These are phyloP conservation scores for Arrhamphus sclerolepis DNA, from an alignment of 2,797 vertebrate genomes.

Conservation along the genomic window DNA sequence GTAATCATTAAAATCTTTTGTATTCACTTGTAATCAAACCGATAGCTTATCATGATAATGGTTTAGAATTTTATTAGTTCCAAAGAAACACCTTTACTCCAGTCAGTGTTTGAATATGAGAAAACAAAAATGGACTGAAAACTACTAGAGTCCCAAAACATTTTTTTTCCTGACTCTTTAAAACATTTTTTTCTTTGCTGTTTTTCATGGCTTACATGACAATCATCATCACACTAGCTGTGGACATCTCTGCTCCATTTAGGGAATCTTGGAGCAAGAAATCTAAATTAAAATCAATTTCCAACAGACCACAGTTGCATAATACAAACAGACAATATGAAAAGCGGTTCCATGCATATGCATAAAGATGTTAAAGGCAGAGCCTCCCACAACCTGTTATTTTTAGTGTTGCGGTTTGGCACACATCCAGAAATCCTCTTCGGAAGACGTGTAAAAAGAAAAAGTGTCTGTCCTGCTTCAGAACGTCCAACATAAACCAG, in stretches of 20 bases:
- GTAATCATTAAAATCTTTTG: background rate
- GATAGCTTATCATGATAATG: background rate
- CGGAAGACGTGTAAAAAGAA: constrained; percentile 7
- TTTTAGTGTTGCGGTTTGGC: constrained; percentile 28
- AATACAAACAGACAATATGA: background rate
- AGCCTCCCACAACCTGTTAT: constrained; percentile 30
- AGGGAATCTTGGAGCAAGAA: background rate
- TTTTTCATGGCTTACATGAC: too few relatives aligned
- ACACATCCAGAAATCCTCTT: constrained; percentile 54
- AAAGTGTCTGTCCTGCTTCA: constrained; percentile 22
- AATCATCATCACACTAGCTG: too few relatives aligned
- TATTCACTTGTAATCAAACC: background rate
- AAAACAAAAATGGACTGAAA: too few relatives aligned
- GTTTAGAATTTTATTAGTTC: background rate
- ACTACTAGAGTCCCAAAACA: too few relatives aligned
- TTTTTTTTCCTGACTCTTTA: too few relatives aligned
- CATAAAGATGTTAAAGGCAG: constrained; percentile 1
- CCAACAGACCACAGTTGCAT: background rate
- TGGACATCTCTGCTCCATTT: background rate
- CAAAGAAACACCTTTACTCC: background rate
- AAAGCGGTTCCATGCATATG: background rate
- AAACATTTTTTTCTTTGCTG: too few relatives aligned
- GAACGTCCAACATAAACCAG: background rate
- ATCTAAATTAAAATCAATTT: background rate
- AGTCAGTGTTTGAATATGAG: background rate